Evolutionary conservation across 1,140 invertebrate genomes (phyloP), one percentile per base, ranked within the genome.

Genomic region (Drosophila biarmipes): DNA sequence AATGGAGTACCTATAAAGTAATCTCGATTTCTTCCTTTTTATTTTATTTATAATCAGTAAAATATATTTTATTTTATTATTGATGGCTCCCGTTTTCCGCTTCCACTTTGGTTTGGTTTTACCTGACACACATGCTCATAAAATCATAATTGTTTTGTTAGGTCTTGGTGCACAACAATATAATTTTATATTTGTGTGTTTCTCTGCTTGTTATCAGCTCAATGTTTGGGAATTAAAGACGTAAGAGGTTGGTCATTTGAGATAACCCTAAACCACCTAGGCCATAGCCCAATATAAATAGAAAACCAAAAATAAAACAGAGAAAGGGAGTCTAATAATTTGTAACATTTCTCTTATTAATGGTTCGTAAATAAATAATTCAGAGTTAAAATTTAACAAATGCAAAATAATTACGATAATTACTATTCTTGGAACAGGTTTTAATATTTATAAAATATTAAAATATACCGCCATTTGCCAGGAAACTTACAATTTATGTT

Each of bases 31-130:
- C 43, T 59, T 64, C 52, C 29, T 54, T 77, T 77, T 81, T 67
- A 77, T 80, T 80, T 81, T 58, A 64, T 82, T 58, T 82, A 78
- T 63, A 10, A 11, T 8, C 7, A 34, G 31, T 11, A 34, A 37
- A 14, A 37, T n/a, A 37, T 0, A 12, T 37, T 37, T 8, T 31
- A 31, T 8, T 31, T 8, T 31, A 6, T 31, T 7, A 10, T 31
- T 31, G 15, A 10, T 8, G n/a, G 7, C 8, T 15, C 24, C 1
- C 3, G 24, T 24, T 24, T 24, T 5, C 1, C 3, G 24, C 5
- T 24, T 24, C 3, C 38, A 15, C 10, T n/a, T 38, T 2, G 37
- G n/a, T 38, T 38, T n/a, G 0, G 37, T 38, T n/a, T 31, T 31
- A 31, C 8, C 10, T 31, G 10, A 38, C n/a, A 14, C 37, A 38